phyloP scores from a whole-genome alignment of 2,113 vertebrate genomes.

The Orientallactaga bullata region DNA sequence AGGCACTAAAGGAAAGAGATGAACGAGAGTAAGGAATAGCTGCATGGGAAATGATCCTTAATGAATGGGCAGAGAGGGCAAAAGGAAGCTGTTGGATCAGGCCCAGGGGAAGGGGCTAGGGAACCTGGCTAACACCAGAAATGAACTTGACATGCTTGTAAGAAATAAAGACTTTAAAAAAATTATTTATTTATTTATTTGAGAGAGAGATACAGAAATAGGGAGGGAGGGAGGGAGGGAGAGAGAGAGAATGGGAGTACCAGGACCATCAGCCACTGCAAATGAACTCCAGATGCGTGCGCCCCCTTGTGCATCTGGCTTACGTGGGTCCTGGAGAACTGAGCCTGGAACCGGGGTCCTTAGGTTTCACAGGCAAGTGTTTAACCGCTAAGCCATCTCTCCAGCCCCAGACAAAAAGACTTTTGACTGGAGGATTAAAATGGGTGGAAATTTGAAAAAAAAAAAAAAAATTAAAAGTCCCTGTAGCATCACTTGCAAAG shows the following conservation, averaged over 20 bases:
- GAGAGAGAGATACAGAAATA: too few relatives aligned
- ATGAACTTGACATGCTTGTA: background rate
- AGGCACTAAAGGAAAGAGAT: background rate
- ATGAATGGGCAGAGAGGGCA: background rate
- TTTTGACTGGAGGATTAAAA: background rate
- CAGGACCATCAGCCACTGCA: too few relatives aligned
- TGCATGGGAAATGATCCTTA: background rate
- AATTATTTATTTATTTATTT: too few relatives aligned
- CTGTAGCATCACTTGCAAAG: background rate
- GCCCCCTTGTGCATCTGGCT: too few relatives aligned
- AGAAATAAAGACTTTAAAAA: background rate
- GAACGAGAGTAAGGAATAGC: background rate
- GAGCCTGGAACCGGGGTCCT: too few relatives aligned
- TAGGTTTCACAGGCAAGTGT: too few relatives aligned
- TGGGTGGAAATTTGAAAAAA: background rate
- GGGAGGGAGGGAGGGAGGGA: too few relatives aligned
- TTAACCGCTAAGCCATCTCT: too few relatives aligned
- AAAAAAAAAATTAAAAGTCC: background rate
- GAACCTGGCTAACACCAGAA: background rate
- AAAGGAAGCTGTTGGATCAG: background rate
- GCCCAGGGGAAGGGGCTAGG: accelerated
- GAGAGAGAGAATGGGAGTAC: too few relatives aligned
- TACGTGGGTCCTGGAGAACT: too few relatives aligned
- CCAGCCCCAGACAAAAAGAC: too few relatives aligned
- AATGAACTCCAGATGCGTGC: too few relatives aligned